A percentile compares a stretch with the other conserved stretches of the same genome.
phyloP scores from a whole-genome alignment of 2,797 vertebrate species.

The Chaunax sp. region DNA sequence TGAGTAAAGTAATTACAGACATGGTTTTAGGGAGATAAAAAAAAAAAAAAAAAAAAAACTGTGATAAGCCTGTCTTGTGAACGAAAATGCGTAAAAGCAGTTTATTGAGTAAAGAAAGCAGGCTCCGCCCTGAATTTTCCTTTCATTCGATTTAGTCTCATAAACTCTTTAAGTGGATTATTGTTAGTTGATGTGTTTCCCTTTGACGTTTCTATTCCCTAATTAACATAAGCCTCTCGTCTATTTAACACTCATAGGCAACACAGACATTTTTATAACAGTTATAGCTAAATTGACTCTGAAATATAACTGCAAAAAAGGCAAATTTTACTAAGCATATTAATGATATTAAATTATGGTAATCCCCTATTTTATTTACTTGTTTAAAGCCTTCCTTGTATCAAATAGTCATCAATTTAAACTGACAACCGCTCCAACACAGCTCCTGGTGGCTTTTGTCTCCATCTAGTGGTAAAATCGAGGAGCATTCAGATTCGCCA shows the following conservation, averaged over 20 bases:
- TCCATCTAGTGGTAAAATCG: constrained; percentile 52
- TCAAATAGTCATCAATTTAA: not conserved
- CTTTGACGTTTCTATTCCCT: not conserved
- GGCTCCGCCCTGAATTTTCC: not conserved
- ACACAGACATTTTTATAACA: not conserved
- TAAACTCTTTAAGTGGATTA: not conserved
- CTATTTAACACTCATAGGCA: not conserved
- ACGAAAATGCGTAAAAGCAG: not conserved
- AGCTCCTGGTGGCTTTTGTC: constrained; percentile 17
- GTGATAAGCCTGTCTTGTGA: not conserved
- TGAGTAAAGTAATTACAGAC: too few species aligned
- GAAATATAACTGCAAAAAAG: not conserved
- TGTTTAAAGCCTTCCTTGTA: not conserved
- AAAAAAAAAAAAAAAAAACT: too few species aligned
- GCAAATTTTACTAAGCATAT: not conserved
- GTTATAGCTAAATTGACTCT: not conserved
- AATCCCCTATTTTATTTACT: not conserved
- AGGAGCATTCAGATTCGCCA: not conserved
- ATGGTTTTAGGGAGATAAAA: not conserved
- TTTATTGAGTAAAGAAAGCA: not conserved
- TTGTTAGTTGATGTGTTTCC: not conserved
- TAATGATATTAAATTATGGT: not conserved
- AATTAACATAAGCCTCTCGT: not conserved
- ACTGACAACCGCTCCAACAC: too few species aligned
- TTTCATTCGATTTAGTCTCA: not conserved